Percentiles rank a stretch among this genome's conserved stretches.
Conservation (phyloP, 1,140 invertebrate genomes). For the Ridgeia piscesae region DNA sequence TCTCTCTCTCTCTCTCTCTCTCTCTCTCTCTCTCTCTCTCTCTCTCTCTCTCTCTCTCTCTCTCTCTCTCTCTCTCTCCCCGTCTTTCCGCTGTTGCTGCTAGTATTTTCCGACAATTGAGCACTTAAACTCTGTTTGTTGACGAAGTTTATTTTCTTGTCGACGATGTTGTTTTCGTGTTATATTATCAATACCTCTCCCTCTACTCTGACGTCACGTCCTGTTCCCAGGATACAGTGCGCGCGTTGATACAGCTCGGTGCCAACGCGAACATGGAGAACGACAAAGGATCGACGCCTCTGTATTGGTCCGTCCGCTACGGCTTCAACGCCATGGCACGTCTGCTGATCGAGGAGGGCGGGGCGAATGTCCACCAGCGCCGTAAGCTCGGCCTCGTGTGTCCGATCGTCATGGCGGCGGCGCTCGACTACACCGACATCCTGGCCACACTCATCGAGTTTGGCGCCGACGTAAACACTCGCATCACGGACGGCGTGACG, state of each 20-base stretch:
- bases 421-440: constrained; percentile 33
- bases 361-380: constrained; percentile 27
- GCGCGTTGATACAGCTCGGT: constrained; percentile 25
- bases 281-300: constrained; percentile 35
- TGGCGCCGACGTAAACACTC: constrained; percentile 24
- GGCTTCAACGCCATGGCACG: constrained; percentile 29
- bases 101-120: too few species aligned
- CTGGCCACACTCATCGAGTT: constrained; percentile 29
- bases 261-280: constrained; percentile 32
- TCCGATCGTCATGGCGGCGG: constrained; percentile 31
- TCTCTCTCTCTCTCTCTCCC: too few species aligned
- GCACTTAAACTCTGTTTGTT: too few species aligned
- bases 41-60: too few species aligned
- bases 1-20: too few species aligned
- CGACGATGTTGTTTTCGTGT: too few species aligned
- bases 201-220: neutral
- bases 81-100: too few species aligned
- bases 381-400: constrained; percentile 32
- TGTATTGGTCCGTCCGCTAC: constrained; percentile 37
- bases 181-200: too few species aligned
- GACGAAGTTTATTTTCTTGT: too few species aligned
- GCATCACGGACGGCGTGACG: constrained; percentile 23
- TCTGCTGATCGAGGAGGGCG: constrained; percentile 29
- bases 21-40: too few species aligned
- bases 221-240: constrained; percentile 23